Percentiles rank a stretch among this genome's conserved stretches.
These are phyloP conservation scores for Rhagoletis pomonella DNA, from an alignment of 1,140 invertebrate genomes.

Conservation along the genomic window DNA sequence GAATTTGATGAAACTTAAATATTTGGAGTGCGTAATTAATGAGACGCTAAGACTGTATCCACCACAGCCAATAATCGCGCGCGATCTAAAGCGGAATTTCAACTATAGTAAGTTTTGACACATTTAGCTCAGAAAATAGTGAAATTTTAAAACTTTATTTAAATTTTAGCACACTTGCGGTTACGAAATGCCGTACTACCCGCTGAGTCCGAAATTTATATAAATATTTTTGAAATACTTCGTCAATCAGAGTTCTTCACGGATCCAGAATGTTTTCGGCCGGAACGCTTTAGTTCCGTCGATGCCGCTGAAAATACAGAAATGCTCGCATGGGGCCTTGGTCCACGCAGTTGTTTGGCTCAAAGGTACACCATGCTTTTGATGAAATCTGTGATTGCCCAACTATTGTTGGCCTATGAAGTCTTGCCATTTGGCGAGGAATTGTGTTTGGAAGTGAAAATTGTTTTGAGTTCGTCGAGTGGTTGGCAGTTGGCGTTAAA, in stretches of 20 bases:
- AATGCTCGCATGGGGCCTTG: slow-evolving; percentile 83
- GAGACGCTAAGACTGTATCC: slow-evolving; percentile 80
- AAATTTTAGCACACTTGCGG: slow-evolving; percentile 59
- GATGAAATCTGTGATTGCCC: slow-evolving; percentile 70
- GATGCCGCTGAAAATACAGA: slow-evolving; percentile 74
- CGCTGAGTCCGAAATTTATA: slow-evolving; percentile 63
- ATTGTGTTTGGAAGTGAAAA: slow-evolving; percentile 62
- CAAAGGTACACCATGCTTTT: slow-evolving; percentile 71
- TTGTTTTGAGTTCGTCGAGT: slow-evolving; percentile 64
- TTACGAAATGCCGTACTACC: slow-evolving; percentile 62
- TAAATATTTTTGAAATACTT: slow-evolving; percentile 67
- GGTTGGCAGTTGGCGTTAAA: slow-evolving; percentile 67
- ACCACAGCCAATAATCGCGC: slow-evolving; percentile 80
- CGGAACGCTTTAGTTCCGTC: slow-evolving; percentile 77
- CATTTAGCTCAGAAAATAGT: neutral
- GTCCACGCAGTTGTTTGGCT: slow-evolving; percentile 83
- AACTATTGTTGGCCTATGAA: slow-evolving; percentile 67
- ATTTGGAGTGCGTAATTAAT: slow-evolving; percentile 79
- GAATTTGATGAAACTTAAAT: slow-evolving; percentile 65
- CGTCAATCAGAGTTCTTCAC: slow-evolving; percentile 45
- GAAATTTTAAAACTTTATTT: neutral
- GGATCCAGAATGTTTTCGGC: slow-evolving; percentile 76
- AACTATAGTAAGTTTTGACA: slow-evolving; percentile 36
- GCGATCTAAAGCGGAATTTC: slow-evolving; percentile 76
- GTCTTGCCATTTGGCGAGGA: slow-evolving; percentile 74